Evolutionary conservation across 2,888 invertebrate genomes (phyloP).

Genomic region (Cylindroiulus punctatus): DNA sequence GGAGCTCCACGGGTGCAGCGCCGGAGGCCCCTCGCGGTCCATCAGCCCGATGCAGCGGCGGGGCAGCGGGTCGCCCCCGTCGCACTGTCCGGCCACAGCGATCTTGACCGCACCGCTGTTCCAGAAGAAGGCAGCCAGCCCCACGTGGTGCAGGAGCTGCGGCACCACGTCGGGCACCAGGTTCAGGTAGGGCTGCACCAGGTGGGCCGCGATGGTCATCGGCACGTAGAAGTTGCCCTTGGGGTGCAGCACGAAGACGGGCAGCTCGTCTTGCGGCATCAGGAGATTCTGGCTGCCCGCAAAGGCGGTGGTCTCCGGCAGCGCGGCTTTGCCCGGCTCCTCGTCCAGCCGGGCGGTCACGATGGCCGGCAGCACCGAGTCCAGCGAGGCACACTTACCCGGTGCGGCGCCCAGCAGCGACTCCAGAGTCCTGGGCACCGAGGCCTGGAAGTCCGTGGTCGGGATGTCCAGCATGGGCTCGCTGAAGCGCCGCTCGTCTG

Average conservation of each 20-base stretch:
- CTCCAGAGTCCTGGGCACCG: not conserved
- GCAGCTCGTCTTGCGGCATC: constrained; percentile 69
- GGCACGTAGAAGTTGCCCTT: constrained; percentile 90
- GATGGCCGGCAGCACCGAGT: not conserved
- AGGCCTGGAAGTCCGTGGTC: not conserved
- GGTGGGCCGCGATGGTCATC: constrained; percentile 76
- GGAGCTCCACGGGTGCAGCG: constrained; percentile 7
- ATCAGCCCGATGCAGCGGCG: not conserved
- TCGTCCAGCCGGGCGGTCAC: not conserved
- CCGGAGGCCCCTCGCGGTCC: not conserved
- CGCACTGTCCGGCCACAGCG: not conserved
- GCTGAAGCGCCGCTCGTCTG: not conserved
- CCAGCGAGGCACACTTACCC: not conserved
- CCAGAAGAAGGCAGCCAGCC: constrained; percentile 46
- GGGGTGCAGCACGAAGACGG: constrained; percentile 90
- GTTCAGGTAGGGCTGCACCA: constrained; percentile 49
- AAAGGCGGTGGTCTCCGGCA: not conserved
- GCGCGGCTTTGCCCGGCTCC: not conserved
- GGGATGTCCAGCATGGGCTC: not conserved
- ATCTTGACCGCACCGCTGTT: constrained; percentile 3
- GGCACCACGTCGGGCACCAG: constrained; percentile 8
- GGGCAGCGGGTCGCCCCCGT: not conserved
- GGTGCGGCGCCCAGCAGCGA: not conserved
- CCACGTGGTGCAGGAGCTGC: constrained; percentile 48
- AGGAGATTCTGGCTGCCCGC: not conserved